Base-by-base conservation (phyloP, 2,797 vertebrate species). In the Florisuga fusca region DNA sequence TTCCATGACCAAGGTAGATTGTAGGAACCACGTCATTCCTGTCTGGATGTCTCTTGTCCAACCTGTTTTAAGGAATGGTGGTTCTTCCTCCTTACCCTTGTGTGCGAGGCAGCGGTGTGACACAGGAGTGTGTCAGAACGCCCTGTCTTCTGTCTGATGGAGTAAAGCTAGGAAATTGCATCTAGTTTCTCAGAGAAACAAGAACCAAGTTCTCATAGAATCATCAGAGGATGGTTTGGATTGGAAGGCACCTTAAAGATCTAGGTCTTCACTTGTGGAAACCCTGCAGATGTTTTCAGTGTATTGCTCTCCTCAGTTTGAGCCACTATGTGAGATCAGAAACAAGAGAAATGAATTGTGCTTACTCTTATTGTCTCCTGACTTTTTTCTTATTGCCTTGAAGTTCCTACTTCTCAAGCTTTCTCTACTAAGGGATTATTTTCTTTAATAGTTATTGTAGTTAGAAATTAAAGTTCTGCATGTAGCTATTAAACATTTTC, bases 21-120 rank as follows among this genome's bases (percentile, higher is more conserved):
- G 59, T 27, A 62, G 58, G 19, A 68, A 11, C 18, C 43, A 10
- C 46, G 33, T 29, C 64, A 83, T 43, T 20, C 48, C 33, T n/a
- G 51, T 19, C 21, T 50, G 71, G 15, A 19, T 64, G 22, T 48
- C 71, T 61, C 88, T 81, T 15, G 95, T 50, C 84, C 66, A 63
- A 63, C 95, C 89, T 66, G 95, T 95, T 96, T 55, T 48, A 22
- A 67, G 90, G 74, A 95, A 73, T 41, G 25, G 76, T 57, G 50
- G 33, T 45, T n/a, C 26, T 85, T 91, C 84, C 77, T 91, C 59
- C n/a, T 76, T 36, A 27, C 20, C 48, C 23, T 8, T 15, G 22
- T 9, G 15, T 23, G 48, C 1, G 14, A 55, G 57, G 36, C 7
- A 0, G 15, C 0, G 3, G 18, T 2, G 4, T 94, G 91, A 83